Evolutionary conservation across 2,888 invertebrate species (phyloP).

Genomic region (Julus scanicus): DNA sequence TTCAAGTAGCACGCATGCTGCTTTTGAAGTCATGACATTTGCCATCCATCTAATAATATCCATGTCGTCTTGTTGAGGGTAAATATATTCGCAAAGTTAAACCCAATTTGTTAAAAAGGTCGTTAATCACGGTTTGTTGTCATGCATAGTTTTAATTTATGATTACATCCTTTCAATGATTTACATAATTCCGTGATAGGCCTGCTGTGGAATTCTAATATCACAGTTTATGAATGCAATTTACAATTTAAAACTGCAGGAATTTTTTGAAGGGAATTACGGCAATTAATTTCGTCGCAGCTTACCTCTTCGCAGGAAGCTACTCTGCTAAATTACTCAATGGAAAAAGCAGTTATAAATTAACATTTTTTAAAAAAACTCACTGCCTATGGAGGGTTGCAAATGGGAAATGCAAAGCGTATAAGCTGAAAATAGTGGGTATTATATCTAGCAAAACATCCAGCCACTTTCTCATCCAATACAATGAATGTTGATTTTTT

Average conservation of each 20-base stretch:
- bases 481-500: constrained; percentile 1
- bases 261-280: constrained; percentile 14
- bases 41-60: too few relatives aligned
- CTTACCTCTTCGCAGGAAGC: constrained; percentile 8
- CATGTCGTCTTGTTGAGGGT: neutral
- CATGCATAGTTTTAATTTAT: neutral
- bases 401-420: constrained; percentile 24
- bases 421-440: constrained; percentile 42
- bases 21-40: too few relatives aligned
- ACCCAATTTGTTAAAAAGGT: neutral
- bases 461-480: constrained; percentile 11
- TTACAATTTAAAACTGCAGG: constrained; percentile 29
- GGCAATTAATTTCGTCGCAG: constrained; percentile 36
- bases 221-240: neutral
- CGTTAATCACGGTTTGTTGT: neutral
- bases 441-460: constrained; percentile 22
- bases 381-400: neutral
- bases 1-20: too few relatives aligned
- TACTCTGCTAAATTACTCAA: constrained; percentile 36
- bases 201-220: constrained; percentile 6
- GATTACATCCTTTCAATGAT: neutral
- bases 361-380: constrained; percentile 7
- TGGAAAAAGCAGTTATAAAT: constrained; percentile 8
- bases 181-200: neutral
- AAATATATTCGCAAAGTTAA: neutral